phyloP scores from a whole-genome alignment of 2,888 invertebrate genomes.

The Dromius quadrimaculatus region DNA sequence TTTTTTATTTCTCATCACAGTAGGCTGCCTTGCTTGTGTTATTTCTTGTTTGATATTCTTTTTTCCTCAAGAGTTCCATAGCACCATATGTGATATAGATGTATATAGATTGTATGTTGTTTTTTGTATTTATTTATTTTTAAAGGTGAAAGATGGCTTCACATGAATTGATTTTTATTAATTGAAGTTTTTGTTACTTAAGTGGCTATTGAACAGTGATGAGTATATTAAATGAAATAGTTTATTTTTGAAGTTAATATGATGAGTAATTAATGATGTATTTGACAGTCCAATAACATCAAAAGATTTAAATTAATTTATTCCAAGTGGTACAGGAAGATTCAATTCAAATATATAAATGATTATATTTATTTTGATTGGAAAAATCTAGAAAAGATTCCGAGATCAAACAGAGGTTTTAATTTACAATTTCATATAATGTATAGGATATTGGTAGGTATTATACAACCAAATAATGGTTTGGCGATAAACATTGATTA shows the following conservation, averaged over 20 bases:
- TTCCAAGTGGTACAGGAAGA: no score
- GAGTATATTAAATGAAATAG: slow-evolving; percentile 21
- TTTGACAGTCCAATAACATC: slow-evolving; percentile 4
- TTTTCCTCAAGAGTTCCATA: slow-evolving; percentile 2
- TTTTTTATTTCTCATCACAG: slow-evolving; percentile 49
- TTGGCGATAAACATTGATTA: no score
- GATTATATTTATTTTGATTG: no score
- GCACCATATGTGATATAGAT: slow-evolving; percentile 29
- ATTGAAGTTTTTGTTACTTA: slow-evolving; percentile 27
- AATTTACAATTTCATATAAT: no score
- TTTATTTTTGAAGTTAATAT: slow-evolving; percentile 14
- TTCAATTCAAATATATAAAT: no score
- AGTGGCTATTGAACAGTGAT: slow-evolving; percentile 1
- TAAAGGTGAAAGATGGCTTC: slow-evolving; percentile 14
- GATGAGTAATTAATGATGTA: slow-evolving; percentile 1
- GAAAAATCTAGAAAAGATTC: no score
- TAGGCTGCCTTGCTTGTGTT: slow-evolving; percentile 48
- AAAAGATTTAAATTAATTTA: slow-evolving; percentile 5
- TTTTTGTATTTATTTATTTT: slow-evolving; percentile 14
- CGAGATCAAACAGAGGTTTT: no score
- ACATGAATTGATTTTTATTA: slow-evolving; percentile 50
- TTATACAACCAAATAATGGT: no score
- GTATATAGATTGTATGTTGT: slow-evolving; percentile 1
- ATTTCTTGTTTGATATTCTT: slow-evolving; percentile 27
- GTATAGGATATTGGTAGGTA: no score